phyloP scores from a whole-genome alignment of 2,113 vertebrate species.

The Grantiella picta region DNA sequence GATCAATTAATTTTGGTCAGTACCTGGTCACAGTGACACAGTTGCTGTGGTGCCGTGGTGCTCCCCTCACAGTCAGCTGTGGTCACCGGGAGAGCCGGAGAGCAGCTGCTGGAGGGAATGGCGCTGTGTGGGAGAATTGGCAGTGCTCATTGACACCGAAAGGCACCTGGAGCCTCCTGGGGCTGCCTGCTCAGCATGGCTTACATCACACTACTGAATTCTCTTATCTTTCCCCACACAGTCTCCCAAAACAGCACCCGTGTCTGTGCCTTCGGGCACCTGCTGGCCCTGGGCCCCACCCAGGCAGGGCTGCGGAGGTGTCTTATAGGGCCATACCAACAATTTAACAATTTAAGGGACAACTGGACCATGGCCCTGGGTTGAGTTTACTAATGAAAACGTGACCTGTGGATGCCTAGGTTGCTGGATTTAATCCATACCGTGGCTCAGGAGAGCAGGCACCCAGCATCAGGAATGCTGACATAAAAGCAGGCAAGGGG shows the following conservation, averaged over 20 bases:
- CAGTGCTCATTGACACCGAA: accelerated
- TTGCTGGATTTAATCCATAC: not conserved
- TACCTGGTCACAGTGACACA: not conserved
- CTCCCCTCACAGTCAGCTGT: not conserved
- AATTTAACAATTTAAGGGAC: not conserved
- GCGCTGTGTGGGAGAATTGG: accelerated
- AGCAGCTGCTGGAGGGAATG: not conserved
- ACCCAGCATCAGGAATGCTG: not conserved
- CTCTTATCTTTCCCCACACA: not conserved
- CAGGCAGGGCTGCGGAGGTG: accelerated
- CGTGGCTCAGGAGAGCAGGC: not conserved
- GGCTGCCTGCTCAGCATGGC: not conserved
- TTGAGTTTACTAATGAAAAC: not conserved
- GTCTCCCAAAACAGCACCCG: not conserved
- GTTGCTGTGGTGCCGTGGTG: accelerated
- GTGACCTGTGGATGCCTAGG: accelerated
- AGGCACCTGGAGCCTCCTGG: not conserved
- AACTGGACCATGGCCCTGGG: not conserved
- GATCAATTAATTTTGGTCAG: not conserved
- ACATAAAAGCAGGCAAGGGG: not conserved
- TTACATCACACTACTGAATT: not conserved
- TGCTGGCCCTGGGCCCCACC: not conserved
- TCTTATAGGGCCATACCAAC: not conserved
- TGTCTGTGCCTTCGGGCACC: not conserved
- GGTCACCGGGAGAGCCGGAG: accelerated